Evolutionary conservation across 1,140 invertebrate species (phyloP).

Genomic region (Aphidius ervi): DNA sequence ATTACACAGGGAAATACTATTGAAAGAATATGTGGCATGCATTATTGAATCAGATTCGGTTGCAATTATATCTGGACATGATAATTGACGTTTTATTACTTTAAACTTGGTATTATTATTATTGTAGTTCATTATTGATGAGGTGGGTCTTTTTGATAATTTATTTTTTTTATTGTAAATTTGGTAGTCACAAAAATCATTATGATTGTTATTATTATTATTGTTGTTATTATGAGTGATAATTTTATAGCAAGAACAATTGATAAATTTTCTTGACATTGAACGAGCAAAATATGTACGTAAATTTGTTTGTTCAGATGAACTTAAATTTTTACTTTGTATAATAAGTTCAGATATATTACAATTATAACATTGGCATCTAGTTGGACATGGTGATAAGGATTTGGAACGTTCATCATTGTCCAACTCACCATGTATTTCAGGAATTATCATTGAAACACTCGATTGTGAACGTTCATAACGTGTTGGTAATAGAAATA

Average conservation of each 20-base stretch:
- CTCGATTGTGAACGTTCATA: constrained; percentile 46
- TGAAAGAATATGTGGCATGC: background rate
- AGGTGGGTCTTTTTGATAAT: background rate
- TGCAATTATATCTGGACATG: constrained; percentile 3
- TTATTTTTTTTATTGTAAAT: background rate
- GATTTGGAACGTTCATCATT: constrained; percentile 34
- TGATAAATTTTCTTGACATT: constrained; percentile 42
- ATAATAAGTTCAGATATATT: constrained; percentile 44
- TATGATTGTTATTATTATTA: background rate
- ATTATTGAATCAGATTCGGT: constrained; percentile 10
- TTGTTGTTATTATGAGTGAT: background rate
- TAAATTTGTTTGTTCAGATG: constrained; percentile 41
- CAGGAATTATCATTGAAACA: constrained; percentile 36
- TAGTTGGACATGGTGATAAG: constrained; percentile 32
- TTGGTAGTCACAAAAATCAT: background rate
- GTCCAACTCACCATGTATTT: constrained; percentile 41
- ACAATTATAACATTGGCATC: constrained; percentile 46
- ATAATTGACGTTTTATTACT: background rate
- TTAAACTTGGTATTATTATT: background rate
- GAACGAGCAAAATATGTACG: constrained; percentile 41
- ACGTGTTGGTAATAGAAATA: constrained; percentile 5
- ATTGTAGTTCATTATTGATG: background rate
- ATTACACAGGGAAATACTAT: background rate
- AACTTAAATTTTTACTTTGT: constrained; percentile 38
- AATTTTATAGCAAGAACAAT: constrained; percentile 39